Base-by-base conservation (phyloP, 2,797 vertebrate species). In the Trichosurus vulpecula region DNA sequence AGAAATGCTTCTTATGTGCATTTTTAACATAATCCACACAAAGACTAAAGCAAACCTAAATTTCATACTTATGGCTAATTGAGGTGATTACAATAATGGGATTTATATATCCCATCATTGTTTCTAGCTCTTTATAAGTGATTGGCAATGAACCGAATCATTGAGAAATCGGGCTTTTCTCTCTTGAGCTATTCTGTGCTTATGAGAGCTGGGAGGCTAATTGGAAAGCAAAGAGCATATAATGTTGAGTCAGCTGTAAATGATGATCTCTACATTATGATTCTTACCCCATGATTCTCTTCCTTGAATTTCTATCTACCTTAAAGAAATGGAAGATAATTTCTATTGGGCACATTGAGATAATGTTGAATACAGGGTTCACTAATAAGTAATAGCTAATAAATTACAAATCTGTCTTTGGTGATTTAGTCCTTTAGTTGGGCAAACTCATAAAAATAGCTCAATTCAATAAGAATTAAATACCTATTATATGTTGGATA, bases 261-360 rank as follows among this genome's bases (percentile, higher is more conserved):
- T 25, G 12, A 56, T 54, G 53, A 81, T 56, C 4, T 29, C 52
- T 93, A 29, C 29, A 27, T 57, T 95, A 94, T 90, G 94, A 61
- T 31, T 92, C 93, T 90, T 92, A 35, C 87, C 55, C 93, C 57
- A 93, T 58, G 55, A 56, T 55, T 52, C 90, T 94, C 95, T 16
- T 89, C 25, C 61, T 35, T 51, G 95, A 93, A 81, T 93, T 91
- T 81, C 74, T 81, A 47, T 47, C 41, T 81, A 47, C 74, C 8
- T 47, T 81, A 81, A 81, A 27, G 74, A 81, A 81, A 81, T 47
- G 10, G 22, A 81, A n/a, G 19, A 74, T 74, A n/a, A 74, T 74
- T 41, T 16, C 66, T 74, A 10, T 25, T 41, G n/a, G 66, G n/a
- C n/a, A 41, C 16, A 41, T 41, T 74, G 1, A 41, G 41, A 27